Evolutionary conservation across 2,888 invertebrate species (phyloP).

Genomic region (Lasius fuliginosus): DNA sequence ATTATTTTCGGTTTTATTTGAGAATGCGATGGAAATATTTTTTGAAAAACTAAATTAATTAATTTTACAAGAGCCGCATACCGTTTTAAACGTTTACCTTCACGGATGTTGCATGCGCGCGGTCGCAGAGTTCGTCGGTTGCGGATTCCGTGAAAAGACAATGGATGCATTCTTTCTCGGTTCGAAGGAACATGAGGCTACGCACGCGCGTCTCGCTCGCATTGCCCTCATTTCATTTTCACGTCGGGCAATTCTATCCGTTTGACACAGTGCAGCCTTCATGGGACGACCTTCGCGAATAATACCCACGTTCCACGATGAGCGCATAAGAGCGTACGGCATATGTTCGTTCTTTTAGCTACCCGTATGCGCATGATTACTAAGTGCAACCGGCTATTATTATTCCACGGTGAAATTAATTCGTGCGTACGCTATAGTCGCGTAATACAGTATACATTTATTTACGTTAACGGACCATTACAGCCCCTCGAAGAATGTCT

Average conservation of each 20-base stretch:
- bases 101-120: conserved; percentile 19
- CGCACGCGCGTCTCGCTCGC: conserved; percentile 49
- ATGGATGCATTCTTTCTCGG: conserved; percentile 55
- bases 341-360: conserved; percentile 56
- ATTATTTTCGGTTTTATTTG: not conserved
- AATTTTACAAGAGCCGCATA: not conserved
- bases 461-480: conserved; percentile 41
- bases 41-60: not conserved
- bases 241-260: conserved; percentile 65
- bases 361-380: conserved; percentile 42
- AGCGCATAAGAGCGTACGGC: conserved; percentile 41
- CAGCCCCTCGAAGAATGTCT: conserved; percentile 4
- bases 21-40: not conserved
- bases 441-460: conserved; percentile 17
- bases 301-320: conserved; percentile 55
- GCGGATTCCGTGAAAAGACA: conserved; percentile 50
- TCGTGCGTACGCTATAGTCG: conserved; percentile 18
- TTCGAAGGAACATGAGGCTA: conserved; percentile 44
- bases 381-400: conserved; percentile 49
- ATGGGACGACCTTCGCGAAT: conserved; percentile 72
- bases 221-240: conserved; percentile 74
- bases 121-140: conserved; percentile 2
- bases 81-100: not conserved
- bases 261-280: conserved; percentile 71
- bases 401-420: conserved; percentile 51